These are phyloP conservation scores for Cistogaster globosa DNA, from an alignment of 2,888 invertebrate species.

Conservation along the genomic window DNA sequence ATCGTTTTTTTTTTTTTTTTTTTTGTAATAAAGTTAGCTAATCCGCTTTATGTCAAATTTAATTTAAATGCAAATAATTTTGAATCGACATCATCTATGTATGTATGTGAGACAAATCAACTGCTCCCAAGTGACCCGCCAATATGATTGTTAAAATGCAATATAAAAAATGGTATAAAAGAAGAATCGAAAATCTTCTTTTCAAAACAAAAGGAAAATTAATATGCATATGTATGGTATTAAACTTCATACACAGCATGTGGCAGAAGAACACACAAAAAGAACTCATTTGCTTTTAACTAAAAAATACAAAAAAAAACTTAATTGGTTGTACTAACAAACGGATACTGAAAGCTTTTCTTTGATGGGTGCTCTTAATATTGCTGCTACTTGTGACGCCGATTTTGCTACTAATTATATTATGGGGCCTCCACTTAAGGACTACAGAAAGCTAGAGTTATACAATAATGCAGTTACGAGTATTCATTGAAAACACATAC, in stretches of 20 bases:
- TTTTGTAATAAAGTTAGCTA: too few species aligned
- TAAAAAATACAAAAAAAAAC: not conserved
- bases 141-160: not conserved
- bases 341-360: slow-evolving; percentile 36
- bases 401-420: slow-evolving; percentile 1
- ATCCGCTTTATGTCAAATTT: too few species aligned
- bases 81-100: too few species aligned
- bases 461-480: slow-evolving; percentile 15
- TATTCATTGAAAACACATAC: not conserved
- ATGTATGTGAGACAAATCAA: not conserved
- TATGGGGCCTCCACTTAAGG: slow-evolving; percentile 16
- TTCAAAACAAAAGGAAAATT: slow-evolving; percentile 6
- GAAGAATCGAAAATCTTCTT: not conserved
- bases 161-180: not conserved
- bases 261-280: not conserved
- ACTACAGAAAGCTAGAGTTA: slow-evolving; percentile 1
- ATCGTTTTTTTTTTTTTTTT: too few species aligned
- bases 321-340: slow-evolving; percentile 27
- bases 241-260: not conserved
- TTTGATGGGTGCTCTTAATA: slow-evolving; percentile 14
- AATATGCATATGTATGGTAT: not conserved
- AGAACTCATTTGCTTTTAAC: not conserved
- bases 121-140: not conserved
- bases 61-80: too few species aligned
- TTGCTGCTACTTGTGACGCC: slow-evolving; percentile 5